Evolutionary conservation across 1,140 invertebrate species (phyloP), one percentile per base, ranked within the genome.

Genomic region (Heliconius melpomene): DNA sequence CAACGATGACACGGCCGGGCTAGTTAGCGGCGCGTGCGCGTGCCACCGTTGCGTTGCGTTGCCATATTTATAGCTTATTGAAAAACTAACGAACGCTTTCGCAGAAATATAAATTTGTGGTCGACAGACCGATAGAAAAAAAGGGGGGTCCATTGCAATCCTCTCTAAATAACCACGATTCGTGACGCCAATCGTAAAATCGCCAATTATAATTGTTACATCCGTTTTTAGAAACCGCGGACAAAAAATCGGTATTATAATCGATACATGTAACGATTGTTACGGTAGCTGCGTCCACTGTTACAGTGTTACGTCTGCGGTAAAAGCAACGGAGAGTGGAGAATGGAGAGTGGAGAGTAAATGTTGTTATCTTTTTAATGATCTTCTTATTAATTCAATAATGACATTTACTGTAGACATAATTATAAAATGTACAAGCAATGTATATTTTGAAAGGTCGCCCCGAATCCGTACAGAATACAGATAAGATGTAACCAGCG

Each of bases 1-100:
- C 89, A 92, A 93, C 90, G 90, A 91, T 89, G 89, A 90, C 88
- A 88, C 92, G 90, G 84, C 88, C 88, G 84, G 86, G 84, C 88
- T 93, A 92, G 91, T 92, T 92, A 92, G 88, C 87, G 87, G 89
- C 90, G 90, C 91, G 90, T 89, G 91, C 89, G 89, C 89, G 81
- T 86, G 88, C 90, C 90, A 90, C 90, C 84, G 89, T 90, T 90
- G 87, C 88, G 86, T 90, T 89, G 86, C 88, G 84, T 86, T 87
- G 86, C 90, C 88, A 91, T 94, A 94, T 94, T 94, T 94, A 94
- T 93, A 91, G 91, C 91, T 90, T 94, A 94, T 94, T 91, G 91
- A 93, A 93, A 94, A 92, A 93, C 89, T 88, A 85, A 85, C 85
- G 82, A 88, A 85, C 86, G 84, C 87, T 89, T 85, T 87, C 83